A percentile compares a stretch with the other conserved stretches of the same genome.
These are phyloP conservation scores for Drosophila acutilabella DNA, from an alignment of 2,888 invertebrate genomes.

Conservation along the genomic window DNA sequence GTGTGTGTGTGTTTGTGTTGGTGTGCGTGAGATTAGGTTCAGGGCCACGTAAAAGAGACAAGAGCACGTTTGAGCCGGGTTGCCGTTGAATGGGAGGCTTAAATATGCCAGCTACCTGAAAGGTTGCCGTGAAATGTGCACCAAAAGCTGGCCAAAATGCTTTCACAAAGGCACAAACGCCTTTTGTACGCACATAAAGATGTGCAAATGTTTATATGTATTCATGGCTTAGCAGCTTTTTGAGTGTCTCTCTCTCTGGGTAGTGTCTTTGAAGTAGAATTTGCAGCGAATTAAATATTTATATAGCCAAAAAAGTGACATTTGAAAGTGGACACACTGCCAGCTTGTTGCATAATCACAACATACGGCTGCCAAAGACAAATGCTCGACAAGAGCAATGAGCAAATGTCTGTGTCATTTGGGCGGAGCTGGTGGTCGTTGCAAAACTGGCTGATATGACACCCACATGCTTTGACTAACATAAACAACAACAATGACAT, in stretches of 20 bases:
- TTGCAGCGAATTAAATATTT: slow-evolving; percentile 58
- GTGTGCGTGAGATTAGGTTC: slow-evolving; percentile 27
- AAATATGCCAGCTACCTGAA: slow-evolving; percentile 52
- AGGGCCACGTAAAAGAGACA: slow-evolving; percentile 13
- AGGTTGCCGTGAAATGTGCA: slow-evolving; percentile 52
- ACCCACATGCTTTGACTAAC: slow-evolving; percentile 47
- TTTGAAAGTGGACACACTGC: slow-evolving; percentile 38
- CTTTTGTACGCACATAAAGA: slow-evolving; percentile 11
- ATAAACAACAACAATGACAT: slow-evolving; percentile 33
- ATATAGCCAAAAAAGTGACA: slow-evolving; percentile 57
- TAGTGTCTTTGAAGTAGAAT: slow-evolving; percentile 26
- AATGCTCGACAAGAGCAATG: slow-evolving; percentile 20
- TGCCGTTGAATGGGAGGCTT: slow-evolving; percentile 41
- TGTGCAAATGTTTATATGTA: slow-evolving; percentile 15
- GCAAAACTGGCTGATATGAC: slow-evolving; percentile 20
- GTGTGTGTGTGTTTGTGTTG: slow-evolving; percentile 3
- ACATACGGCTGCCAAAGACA: slow-evolving; percentile 24
- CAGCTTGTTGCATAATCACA: slow-evolving; percentile 69
- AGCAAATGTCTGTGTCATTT: slow-evolving; percentile 10
- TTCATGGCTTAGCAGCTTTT: slow-evolving; percentile 34
- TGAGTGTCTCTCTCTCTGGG: not conserved
- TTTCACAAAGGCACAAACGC: slow-evolving; percentile 27
- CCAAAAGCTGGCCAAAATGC: slow-evolving; percentile 64
- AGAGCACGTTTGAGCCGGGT: slow-evolving; percentile 9
- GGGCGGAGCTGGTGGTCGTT: slow-evolving; percentile 1